Evolutionary conservation across 2,797 vertebrate genomes (phyloP), one percentile per base, ranked within the genome.

Genomic region (Rhynchotus rufescens): DNA sequence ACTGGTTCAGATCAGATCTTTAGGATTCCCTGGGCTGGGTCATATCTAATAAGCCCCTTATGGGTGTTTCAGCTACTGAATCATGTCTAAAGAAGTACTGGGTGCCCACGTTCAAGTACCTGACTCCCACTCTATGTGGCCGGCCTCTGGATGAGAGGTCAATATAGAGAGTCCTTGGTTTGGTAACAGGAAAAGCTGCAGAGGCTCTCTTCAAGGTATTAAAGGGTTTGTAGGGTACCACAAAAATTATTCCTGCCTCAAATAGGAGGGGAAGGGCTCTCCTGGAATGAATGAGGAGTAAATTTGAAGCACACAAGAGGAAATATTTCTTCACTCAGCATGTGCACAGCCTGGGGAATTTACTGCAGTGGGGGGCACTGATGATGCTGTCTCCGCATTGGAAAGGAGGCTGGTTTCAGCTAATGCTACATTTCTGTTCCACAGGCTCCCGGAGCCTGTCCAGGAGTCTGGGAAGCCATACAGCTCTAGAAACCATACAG

Each of bases 401-500:
- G 44, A 38, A 77, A 54, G 32, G 10, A 72, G 26, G 3, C 6
- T 85, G 66, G 62, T 72, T 26, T 49, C 49, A 72, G 61, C 38
- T 72, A 45, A 56, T 0, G 0, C 11, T 40, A 40, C 32, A 15
- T 62, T 91, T 61, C 40, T 80, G 36, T 72, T 64, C 11, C 44
- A 52, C 54, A 66, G 57, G 4, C 26, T 80, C 68, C 51, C 80
- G 82, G 56, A 54, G 30, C 52, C 56, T 51, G 72, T 28, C 4
- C 19, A 12, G 0, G 2, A 15, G 17, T n/a, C 30, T 26, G 25
- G 26, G 30, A 28, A 4, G 1, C 22, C 22, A 32, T 12, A 4
- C 5, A 12, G 28, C 44, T 59, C 82, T 47, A 69, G 42, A 23
- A 66, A 28, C 26, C 56, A 15, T 25, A 19, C 0, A 2, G 60